Percentiles rank a stretch among this genome's conserved stretches.
Conservation (phyloP, 2,888 invertebrate species). For the Eupithecia centaureata region DNA sequence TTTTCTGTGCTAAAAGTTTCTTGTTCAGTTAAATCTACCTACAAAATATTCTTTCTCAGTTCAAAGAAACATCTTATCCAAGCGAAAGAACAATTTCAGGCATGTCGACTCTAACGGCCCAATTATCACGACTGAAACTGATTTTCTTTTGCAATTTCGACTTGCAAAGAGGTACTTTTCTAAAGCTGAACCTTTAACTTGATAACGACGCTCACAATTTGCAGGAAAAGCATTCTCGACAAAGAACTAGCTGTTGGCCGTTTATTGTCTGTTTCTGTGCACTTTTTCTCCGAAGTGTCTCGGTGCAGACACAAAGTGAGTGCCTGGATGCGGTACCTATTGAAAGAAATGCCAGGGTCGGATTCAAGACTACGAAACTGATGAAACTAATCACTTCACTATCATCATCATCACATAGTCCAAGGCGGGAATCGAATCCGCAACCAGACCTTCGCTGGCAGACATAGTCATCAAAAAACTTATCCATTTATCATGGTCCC, state of each 20-base stretch:
- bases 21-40: background rate
- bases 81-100: background rate
- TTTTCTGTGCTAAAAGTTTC: background rate
- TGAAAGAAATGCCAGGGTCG: slow-evolving; percentile 38
- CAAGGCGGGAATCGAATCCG: too few relatives aligned
- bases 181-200: slow-evolving; percentile 35
- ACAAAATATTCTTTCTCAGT: background rate
- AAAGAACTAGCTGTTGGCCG: slow-evolving; percentile 37
- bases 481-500: background rate
- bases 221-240: slow-evolving; percentile 33
- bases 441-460: too few relatives aligned
- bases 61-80: slow-evolving; percentile 11
- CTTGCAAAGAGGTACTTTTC: slow-evolving; percentile 26
- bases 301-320: slow-evolving; percentile 41
- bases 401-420: too few relatives aligned
- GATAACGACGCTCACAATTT: slow-evolving; percentile 38
- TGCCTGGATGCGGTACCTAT: slow-evolving; percentile 29
- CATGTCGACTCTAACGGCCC: slow-evolving; percentile 7
- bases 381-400: too few relatives aligned
- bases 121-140: slow-evolving; percentile 25
- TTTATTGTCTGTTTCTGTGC: slow-evolving; percentile 45
- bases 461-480: too few relatives aligned
- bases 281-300: slow-evolving; percentile 42
- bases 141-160: slow-evolving; percentile 24
- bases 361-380: too few relatives aligned